Evolutionary conservation across 2,113 vertebrate species (phyloP), one percentile per base, ranked within the genome.

Genomic region (Tetrao urogallus): DNA sequence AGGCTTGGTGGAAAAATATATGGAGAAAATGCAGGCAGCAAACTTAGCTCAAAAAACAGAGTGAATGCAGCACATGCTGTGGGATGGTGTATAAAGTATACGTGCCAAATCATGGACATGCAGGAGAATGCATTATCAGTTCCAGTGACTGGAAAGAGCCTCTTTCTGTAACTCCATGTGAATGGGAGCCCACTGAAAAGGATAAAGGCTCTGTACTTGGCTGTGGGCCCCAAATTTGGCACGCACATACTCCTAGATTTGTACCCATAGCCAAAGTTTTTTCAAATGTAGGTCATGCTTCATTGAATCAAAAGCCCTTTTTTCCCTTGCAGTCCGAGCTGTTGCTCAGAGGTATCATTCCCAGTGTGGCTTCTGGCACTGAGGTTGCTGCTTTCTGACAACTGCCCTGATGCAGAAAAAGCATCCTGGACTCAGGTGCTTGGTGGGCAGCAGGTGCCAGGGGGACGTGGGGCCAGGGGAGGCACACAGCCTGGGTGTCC

Each of bases 221-320:
- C 78, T 69, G 36, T 34, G 74, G 36, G 60, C 89, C 84, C 57
- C 19, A 45, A 28, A 67, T 89, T 73, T 85, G 86, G 89, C 66
- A 57, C 24, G 27, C 34, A 8, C 1, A 2, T 7, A 4, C 70
- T 40, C 21, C 84, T 60, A 69, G 57, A 54, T 42, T 66, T 73
- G 58, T 17, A 65, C 64, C 66, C 73, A 27, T 28, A 79, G 82
- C 91, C 84, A 92, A 72, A 34, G 40, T 56, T 93, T 77, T 54
- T 89, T 38, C 40, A 87, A 95, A 89, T 79, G 70, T 91, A 86
- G 91, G 74, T 82, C 87, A 82, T 64, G 38, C 34, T 10, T 69
- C 71, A 79, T 1, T 82, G 45, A 70, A 52, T 64, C 0, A 0
- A 50, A 89, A 95, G 67, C 47, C 86, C 43, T 87, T 78, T 58